Evolutionary conservation across 2,888 invertebrate genomes (phyloP), one percentile per base, ranked within the genome.

Genomic region (Pyrrhosoma nymphula): DNA sequence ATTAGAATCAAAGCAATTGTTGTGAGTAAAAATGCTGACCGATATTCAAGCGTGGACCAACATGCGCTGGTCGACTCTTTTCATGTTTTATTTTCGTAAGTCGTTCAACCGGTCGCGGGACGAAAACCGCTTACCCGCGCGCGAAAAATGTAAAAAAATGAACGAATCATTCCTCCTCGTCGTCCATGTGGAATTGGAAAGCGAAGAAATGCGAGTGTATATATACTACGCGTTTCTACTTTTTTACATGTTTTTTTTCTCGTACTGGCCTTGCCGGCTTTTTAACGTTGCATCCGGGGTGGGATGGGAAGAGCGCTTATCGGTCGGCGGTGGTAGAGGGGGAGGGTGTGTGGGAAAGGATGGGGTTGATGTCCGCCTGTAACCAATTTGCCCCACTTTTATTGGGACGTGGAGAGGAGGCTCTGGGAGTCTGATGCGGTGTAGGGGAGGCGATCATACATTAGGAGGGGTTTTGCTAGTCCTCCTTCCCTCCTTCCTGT

Each of bases 111-210:
- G 60, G 60, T 60, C 60, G 20, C 18, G 20, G 60, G 60, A 8
- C 60, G 20, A 16, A 60, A 60, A 69, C 69, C 69, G 23, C 69
- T 26, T 69, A 16, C 47, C 47, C 47, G 10, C 14, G 30, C 0
- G 14, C 30, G 10, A 4, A 14, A 82, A 30, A 82, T 14, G 16
- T 35, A 35, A 4, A 82, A 30, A 82, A 35, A 35, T 35, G 16
- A 82, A 82, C 69, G n/a, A 26, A 69, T 69, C 69, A 26, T 26
- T 69, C 69, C 26, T 20, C 82, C 16, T 14, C 35, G 35, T 16
- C 39, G 20, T 91, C 35, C 69, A 8, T 47, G 93, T 47, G 47
- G 93, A 60, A 93, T 69, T 93, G 93, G 93, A 93, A 93, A 93
- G 93, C 93, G 93, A 93, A 75, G 93, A 47, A 56, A 91, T 91